Evolutionary conservation across 2,113 vertebrate species (phyloP).

Genomic region (Cnemophilus loriae): DNA sequence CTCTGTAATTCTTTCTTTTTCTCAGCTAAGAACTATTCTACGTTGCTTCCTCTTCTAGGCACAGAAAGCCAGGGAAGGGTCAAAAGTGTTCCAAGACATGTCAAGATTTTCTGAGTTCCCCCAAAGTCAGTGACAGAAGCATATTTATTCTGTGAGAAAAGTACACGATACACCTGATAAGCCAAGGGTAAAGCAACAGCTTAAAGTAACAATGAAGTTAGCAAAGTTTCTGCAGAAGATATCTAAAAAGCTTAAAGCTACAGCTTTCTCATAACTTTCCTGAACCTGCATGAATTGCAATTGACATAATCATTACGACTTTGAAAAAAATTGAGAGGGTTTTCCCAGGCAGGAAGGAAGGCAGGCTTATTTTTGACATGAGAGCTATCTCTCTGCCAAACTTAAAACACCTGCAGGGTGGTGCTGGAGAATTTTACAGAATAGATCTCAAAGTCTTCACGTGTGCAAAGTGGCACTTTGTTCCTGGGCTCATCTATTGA

Average conservation of each 20-base stretch:
- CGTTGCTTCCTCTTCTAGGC: not conserved
- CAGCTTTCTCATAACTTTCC: not conserved
- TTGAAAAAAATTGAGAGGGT: fast-evolving
- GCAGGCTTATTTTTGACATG: not conserved
- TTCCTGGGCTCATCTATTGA: not conserved
- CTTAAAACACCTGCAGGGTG: not conserved
- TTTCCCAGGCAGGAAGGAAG: not conserved
- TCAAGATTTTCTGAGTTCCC: not conserved
- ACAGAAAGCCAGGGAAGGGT: not conserved
- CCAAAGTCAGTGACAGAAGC: not conserved
- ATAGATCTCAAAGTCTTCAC: not conserved
- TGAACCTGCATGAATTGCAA: not conserved
- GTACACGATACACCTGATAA: not conserved
- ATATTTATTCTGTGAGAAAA: not conserved
- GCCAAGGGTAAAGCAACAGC: not conserved
- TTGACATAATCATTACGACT: not conserved
- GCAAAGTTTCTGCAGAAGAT: not conserved
- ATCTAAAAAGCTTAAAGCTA: not conserved
- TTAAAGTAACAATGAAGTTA: not conserved
- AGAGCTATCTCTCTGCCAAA: not conserved
- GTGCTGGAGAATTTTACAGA: not conserved
- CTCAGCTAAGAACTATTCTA: not conserved
- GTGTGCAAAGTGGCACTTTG: not conserved
- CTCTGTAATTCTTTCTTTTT: not conserved
- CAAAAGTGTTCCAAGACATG: not conserved